Evolutionary conservation across 2,888 invertebrate genomes (phyloP), one percentile per base, ranked within the genome.

Genomic region (Cabera pusaria): DNA sequence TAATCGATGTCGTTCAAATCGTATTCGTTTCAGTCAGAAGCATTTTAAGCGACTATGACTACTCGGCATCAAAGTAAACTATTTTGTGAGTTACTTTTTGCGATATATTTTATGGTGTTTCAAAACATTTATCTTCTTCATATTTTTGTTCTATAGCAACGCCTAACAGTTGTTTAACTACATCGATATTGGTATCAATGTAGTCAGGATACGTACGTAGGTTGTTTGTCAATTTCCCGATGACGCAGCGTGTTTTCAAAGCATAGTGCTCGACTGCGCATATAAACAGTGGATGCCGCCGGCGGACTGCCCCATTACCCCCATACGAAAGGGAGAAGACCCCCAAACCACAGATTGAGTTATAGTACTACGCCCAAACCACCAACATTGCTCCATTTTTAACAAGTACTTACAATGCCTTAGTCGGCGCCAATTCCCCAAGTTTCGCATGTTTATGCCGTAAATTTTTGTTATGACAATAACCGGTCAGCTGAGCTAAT

Each of bases 191-290:
- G 33, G 49, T 52, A 36, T 46, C 59, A 3, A 9, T 59, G 66
- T 68, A 71, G 67, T 31, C 62, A 66, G 58, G n/a, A n/a, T n/a
- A n/a, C n/a, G n/a, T n/a, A n/a, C n/a, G n/a, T n/a, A 14, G 2
- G 65, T 72, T 80, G 72, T 82, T 82, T 79, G 76, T 77, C 74
- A 76, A 79, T 79, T 76, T 81, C 55, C 63, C 67, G 73, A 77
- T 83, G 81, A 81, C 81, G 71, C 71, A 75, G 79, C 74, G 56
- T 56, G 64, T 66, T 79, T 72, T 76, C 73, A 72, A 66, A 78
- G 74, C 72, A 66, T 68, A 72, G 61, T 64, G 71, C 64, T 70
- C 62, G 70, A 59, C 64, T 72, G 72, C 77, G 71, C 75, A 79
- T 72, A 80, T 82, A 83, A 84, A 80, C 80, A 78, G 72, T 72